Conservation (phyloP, 2,113 vertebrate species). For the Glaucidium brasilianum region DNA sequence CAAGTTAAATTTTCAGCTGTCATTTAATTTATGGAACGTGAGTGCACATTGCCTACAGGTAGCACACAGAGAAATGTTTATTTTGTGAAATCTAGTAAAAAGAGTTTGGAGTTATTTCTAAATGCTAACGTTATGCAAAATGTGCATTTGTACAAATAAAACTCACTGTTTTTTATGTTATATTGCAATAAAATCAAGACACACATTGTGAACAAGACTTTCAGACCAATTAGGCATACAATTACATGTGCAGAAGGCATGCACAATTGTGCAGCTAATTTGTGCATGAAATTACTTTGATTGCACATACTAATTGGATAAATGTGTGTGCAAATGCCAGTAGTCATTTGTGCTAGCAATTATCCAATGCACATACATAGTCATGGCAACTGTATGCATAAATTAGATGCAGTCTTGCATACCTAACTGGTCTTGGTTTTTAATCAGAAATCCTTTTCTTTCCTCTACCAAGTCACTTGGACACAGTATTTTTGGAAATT, state of each 20-base stretch:
- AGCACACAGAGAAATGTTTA: not conserved
- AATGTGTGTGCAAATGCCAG: conserved; percentile 66
- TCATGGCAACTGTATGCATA: conserved; percentile 44
- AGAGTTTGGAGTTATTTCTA: not conserved
- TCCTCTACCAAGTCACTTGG: not conserved
- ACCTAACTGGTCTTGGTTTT: not conserved
- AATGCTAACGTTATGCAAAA: not conserved
- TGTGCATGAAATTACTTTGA: conserved; percentile 62
- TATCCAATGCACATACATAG: conserved; percentile 14
- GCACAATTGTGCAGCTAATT: conserved; percentile 66
- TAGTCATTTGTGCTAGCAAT: conserved; percentile 47
- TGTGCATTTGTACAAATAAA: not conserved
- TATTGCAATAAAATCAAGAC: conserved; percentile 16
- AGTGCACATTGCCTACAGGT: not conserved
- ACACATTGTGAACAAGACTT: conserved; percentile 27
- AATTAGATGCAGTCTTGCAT: not conserved
- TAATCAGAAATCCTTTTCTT: not conserved
- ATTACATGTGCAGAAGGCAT: conserved; percentile 46
- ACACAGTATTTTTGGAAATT: not conserved
- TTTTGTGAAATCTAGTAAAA: not conserved
- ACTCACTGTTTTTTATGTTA: not conserved
- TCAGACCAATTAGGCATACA: conserved; percentile 42
- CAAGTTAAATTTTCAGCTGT: not conserved
- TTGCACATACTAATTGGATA: conserved; percentile 63
- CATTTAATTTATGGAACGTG: not conserved